A percentile compares a stretch with the other conserved stretches of the same genome.
phyloP scores from a whole-genome alignment of 2,113 vertebrate genomes.

The Sebastes schlegelii region DNA sequence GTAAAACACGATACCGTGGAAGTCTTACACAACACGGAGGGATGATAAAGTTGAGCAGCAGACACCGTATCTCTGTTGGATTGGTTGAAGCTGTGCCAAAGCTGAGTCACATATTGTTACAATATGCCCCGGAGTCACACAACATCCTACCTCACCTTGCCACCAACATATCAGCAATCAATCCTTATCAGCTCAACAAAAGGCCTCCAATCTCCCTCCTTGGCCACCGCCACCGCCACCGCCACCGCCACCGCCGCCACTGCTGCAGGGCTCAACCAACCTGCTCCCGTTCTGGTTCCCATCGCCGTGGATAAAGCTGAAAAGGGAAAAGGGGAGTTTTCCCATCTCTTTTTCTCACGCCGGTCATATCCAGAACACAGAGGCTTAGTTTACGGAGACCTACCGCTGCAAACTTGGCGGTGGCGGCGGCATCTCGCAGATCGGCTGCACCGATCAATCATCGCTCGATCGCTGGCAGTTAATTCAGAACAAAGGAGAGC shows the following conservation, averaged over 20 bases:
- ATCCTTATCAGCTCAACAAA: slow-evolving; percentile 41
- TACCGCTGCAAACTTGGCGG: not conserved
- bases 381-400: slow-evolving; percentile 48
- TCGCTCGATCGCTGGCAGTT: slow-evolving; percentile 12
- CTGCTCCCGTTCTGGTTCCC: not conserved
- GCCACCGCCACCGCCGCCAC: not conserved
- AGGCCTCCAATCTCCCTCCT: slow-evolving; percentile 7
- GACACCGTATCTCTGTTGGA: slow-evolving; percentile 7
- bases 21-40: slow-evolving; percentile 16
- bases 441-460: slow-evolving; percentile 31
- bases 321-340: slow-evolving; percentile 34
- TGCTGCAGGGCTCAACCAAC: slow-evolving; percentile 31
- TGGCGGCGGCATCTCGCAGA: not conserved
- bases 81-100: slow-evolving; percentile 1
- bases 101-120: slow-evolving; percentile 23
- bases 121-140: slow-evolving; percentile 6
- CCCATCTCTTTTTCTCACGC: slow-evolving; percentile 43
- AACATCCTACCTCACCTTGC: not conserved
- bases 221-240: not conserved
- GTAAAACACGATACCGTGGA: not conserved
- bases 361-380: slow-evolving; percentile 14
- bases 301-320: not conserved
- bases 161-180: slow-evolving; percentile 25
- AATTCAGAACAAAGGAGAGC: not conserved
- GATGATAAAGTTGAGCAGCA: not conserved